phyloP scores from a whole-genome alignment of 2,113 vertebrate genomes.

The Amphiprion ocellaris region DNA sequence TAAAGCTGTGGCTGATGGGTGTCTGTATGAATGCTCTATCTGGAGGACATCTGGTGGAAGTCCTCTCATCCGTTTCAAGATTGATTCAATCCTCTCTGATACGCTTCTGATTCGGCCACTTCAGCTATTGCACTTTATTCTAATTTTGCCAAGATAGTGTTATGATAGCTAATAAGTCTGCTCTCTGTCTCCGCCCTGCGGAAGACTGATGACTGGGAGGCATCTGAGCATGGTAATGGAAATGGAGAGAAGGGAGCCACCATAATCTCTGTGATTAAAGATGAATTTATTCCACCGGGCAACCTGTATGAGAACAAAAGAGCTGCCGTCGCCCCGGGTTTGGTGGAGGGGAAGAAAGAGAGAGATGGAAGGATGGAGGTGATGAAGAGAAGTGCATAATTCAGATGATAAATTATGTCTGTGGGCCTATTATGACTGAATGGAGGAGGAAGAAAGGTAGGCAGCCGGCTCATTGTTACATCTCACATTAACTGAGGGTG shows the following conservation, averaged over 20 bases:
- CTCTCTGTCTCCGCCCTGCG: conserved; percentile 51
- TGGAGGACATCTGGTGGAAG: background rate
- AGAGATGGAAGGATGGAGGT: conserved; percentile 7
- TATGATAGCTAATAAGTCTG: conserved; percentile 55
- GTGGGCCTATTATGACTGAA: conserved; percentile 50
- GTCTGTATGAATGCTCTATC: background rate
- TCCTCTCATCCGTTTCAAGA: conserved; percentile 19
- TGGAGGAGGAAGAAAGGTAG: background rate
- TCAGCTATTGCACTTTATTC: conserved; percentile 42
- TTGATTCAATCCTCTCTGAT: conserved; percentile 12
- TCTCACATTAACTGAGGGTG: background rate
- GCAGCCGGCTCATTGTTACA: background rate
- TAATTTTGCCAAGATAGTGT: conserved; percentile 51
- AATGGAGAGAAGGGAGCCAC: conserved; percentile 46
- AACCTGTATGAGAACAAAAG: conserved; percentile 68
- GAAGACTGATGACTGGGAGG: conserved; percentile 50
- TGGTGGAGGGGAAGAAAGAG: conserved; percentile 28
- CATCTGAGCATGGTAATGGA: conserved; percentile 59
- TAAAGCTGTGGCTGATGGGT: no score
- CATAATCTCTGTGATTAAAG: conserved; percentile 68
- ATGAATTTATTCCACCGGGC: conserved; percentile 57
- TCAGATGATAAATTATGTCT: conserved; percentile 65
- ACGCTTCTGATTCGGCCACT: conserved; percentile 13
- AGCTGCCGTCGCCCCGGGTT: conserved; percentile 19
- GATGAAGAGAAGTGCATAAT: conserved; percentile 42